Evolutionary conservation across 2,113 vertebrate genomes (phyloP).

Genomic region (Beaufortia kweichowensis): DNA sequence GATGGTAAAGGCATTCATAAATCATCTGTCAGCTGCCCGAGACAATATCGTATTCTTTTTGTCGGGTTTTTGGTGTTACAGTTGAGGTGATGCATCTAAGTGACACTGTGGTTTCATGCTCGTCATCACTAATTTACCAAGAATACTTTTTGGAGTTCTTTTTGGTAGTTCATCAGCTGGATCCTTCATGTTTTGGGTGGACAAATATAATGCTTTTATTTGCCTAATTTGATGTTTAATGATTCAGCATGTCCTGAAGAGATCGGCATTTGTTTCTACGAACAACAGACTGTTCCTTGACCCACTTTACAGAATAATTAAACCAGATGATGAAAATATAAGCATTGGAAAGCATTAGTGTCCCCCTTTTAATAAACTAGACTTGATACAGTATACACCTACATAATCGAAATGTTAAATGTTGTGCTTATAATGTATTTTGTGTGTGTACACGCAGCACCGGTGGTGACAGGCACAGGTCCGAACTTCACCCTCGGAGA

Average conservation of each 20-base stretch:
- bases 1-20: slow-evolving; percentile 35
- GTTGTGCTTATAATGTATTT: neutral
- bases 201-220: slow-evolving; percentile 33
- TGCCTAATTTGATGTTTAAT: slow-evolving; percentile 32
- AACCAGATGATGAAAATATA: neutral
- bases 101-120: neutral
- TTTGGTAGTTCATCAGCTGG: slow-evolving; percentile 4
- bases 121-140: neutral
- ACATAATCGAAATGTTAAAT: neutral
- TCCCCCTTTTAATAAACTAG: neutral
- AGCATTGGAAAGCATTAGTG: neutral
- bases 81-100: neutral
- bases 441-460: slow-evolving; percentile 71
- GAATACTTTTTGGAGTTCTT: neutral
- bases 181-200: neutral
- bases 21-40: slow-evolving; percentile 31
- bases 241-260: slow-evolving; percentile 14
- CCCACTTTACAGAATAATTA: neutral
- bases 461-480: slow-evolving; percentile 89
- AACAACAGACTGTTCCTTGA: neutral
- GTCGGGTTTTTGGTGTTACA: too few species aligned
- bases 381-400: neutral
- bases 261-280: slow-evolving; percentile 2
- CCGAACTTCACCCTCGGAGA: slow-evolving; percentile 96
- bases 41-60: neutral